These are phyloP conservation scores for Chaetura pelagica DNA, from an alignment of 2,113 vertebrate species.

Conservation along the genomic window DNA sequence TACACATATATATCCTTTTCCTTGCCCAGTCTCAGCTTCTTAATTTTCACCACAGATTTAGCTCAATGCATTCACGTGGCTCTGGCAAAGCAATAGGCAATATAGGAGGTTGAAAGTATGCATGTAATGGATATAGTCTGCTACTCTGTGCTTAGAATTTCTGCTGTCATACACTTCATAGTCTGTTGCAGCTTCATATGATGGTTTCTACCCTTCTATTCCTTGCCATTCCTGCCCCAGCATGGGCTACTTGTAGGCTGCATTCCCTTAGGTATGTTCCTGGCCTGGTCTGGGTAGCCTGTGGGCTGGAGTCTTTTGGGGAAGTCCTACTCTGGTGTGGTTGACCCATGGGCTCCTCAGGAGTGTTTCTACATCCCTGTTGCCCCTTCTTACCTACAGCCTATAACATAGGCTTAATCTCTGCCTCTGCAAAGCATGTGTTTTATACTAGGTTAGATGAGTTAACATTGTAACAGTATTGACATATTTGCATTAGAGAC, in stretches of 20 bases:
- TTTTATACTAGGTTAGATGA: background rate
- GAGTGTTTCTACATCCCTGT: background rate
- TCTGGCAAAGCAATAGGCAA: background rate
- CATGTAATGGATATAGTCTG: background rate
- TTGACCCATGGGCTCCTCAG: accelerated
- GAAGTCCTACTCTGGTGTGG: accelerated
- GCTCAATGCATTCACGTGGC: background rate
- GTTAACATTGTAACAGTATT: background rate
- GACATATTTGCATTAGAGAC: background rate
- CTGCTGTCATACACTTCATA: background rate
- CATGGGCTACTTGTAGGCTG: background rate
- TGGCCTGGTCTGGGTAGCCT: background rate
- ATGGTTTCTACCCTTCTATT: background rate
- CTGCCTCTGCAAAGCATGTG: background rate
- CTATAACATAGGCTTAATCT: accelerated
- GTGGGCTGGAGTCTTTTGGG: background rate
- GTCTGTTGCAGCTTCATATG: background rate
- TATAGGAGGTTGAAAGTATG: accelerated
- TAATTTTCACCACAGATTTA: background rate
- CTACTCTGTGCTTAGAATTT: background rate
- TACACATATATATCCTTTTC: background rate
- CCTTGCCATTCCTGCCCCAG: background rate
- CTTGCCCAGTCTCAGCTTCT: background rate
- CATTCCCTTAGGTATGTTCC: background rate
- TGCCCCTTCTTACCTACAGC: background rate